phyloP scores from a whole-genome alignment of 92 coral and sea anemone species.

The Palythoa heliodiscus region DNA sequence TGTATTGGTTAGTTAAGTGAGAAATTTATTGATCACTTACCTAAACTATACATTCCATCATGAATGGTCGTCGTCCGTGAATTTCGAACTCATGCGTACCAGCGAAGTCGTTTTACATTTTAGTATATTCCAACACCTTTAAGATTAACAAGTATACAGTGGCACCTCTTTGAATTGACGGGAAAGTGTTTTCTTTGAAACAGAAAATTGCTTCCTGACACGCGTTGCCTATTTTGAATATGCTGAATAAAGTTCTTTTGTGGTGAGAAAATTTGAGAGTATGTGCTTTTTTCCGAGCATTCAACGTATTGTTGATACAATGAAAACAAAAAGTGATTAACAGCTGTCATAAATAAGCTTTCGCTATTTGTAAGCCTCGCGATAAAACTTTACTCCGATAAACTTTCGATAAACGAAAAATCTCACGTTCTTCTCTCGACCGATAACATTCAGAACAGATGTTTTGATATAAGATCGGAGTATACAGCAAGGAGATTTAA shows the following conservation, averaged over 20 bases:
- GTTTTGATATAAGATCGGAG: not conserved
- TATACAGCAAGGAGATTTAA: not conserved
- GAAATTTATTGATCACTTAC: not conserved
- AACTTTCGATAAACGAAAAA: not conserved
- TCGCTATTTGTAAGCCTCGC: too few species aligned
- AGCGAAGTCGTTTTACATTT: not conserved
- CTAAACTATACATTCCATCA: too few species aligned
- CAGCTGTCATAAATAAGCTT: too few species aligned
- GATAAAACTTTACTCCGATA: too few species aligned
- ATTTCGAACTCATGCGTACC: not conserved
- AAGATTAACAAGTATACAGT: not conserved
- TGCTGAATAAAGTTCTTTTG: conserved; percentile 9
- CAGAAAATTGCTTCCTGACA: not conserved
- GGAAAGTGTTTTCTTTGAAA: not conserved
- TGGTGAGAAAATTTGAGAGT: not conserved
- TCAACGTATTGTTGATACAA: not conserved
- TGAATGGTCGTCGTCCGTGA: too few species aligned
- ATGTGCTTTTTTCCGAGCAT: not conserved
- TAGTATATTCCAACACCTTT: too few species aligned
- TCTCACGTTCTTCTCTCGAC: not conserved
- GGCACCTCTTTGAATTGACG: not conserved
- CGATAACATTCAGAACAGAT: not conserved
- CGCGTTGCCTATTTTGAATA: not conserved
- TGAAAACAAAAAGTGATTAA: not conserved
- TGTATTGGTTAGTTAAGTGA: not conserved